Evolutionary conservation across 2,797 vertebrate genomes (phyloP).

Genomic region (Mormyrus hasselquistii): DNA sequence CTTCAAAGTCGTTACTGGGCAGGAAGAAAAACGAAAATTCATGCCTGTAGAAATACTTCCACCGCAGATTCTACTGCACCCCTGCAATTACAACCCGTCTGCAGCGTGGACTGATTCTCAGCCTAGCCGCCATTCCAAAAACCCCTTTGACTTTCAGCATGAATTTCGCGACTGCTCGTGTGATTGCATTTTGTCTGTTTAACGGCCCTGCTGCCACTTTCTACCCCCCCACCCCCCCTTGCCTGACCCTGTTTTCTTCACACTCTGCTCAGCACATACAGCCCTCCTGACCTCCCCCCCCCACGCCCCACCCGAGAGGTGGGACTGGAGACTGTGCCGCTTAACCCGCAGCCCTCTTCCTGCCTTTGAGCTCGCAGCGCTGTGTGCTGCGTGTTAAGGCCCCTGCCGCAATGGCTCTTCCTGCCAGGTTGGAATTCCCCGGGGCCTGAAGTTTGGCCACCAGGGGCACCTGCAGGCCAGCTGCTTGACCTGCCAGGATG

Average conservation of each 20-base stretch:
- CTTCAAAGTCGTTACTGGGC: background rate
- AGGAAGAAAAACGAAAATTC: background rate
- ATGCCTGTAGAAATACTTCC: background rate
- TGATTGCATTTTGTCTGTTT: slow-evolving; percentile 65
- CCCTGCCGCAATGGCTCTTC: slow-evolving; percentile 45
- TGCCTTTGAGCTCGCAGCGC: slow-evolving; percentile 47
- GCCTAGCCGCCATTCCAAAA: background rate
- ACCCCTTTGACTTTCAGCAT: background rate
- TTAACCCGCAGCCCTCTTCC: slow-evolving; percentile 67
- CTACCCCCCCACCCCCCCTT: slow-evolving; percentile 66
- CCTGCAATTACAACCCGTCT: background rate
- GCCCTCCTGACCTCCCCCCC: slow-evolving; percentile 14
- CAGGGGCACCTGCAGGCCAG: background rate
- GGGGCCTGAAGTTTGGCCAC: background rate
- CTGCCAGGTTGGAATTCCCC: slow-evolving; percentile 31
- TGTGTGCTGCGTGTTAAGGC: slow-evolving; percentile 27
- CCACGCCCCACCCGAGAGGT: slow-evolving; percentile 14
- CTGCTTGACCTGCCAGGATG: background rate
- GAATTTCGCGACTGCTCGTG: slow-evolving; percentile 26
- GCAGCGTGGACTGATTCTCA: background rate
- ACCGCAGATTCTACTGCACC: background rate
- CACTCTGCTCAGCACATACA: slow-evolving; percentile 43
- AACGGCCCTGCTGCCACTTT: slow-evolving; percentile 64
- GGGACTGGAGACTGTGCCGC: slow-evolving; percentile 21
- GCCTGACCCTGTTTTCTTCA: slow-evolving; percentile 49